A percentile compares a stretch with the other conserved stretches of the same genome.
Conservation (phyloP, 2,113 vertebrate species). For the Phodopus roborovskii region DNA sequence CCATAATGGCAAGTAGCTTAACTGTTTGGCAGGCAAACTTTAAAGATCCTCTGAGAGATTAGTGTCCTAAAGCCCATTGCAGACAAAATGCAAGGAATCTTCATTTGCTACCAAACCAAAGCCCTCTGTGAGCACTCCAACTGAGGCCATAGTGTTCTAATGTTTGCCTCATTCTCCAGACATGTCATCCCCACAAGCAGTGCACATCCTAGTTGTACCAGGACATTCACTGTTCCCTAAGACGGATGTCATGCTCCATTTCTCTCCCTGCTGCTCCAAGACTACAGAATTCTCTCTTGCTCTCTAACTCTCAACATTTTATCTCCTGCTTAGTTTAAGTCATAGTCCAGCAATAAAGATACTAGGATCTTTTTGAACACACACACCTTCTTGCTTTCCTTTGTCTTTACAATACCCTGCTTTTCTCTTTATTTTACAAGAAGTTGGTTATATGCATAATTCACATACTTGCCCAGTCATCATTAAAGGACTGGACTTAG, state of each 20-base stretch:
- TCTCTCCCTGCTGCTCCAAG: not conserved
- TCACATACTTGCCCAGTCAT: not conserved
- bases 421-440: not conserved
- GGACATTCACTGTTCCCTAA: not conserved
- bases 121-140: not conserved
- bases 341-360: not conserved
- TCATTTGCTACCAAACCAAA: constrained; percentile 2
- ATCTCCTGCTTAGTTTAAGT: not conserved
- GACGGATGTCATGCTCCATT: not conserved
- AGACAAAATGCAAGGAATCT: not conserved
- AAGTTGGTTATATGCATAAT: not conserved
- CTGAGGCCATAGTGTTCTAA: not conserved
- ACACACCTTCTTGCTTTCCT: not conserved
- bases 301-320: not conserved
- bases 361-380: not conserved
- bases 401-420: too few relatives aligned
- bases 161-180: not conserved
- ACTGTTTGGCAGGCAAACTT: not conserved
- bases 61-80: not conserved
- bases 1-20: not conserved
- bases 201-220: not conserved
- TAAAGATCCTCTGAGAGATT: not conserved
- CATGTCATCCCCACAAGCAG: not conserved
- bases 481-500: not conserved
- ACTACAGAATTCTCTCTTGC: not conserved